Evolutionary conservation across 2,797 vertebrate species (phyloP), one percentile per base, ranked within the genome.

Genomic region (Sebastiscus tertius): DNA sequence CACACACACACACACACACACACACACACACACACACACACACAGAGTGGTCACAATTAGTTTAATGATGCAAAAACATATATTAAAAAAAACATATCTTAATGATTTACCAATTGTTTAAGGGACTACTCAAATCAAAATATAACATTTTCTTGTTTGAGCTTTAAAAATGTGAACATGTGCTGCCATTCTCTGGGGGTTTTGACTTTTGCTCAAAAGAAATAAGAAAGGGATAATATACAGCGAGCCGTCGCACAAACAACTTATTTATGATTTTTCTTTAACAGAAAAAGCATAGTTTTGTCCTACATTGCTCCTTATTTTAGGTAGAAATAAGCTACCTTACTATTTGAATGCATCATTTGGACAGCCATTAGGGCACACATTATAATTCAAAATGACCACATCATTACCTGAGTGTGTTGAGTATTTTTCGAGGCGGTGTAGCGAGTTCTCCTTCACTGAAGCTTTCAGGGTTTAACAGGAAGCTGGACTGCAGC

Each of bases 401-500:
- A 63, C 0, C 2, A 20, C 16, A 13, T 8, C 2, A 16, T 75
- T 96, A 99, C 98, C 98, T 97, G 79, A 99, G 97, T 1, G 97
- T 98, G 89, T 97, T 96, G 1, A 99, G 96, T 20, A 99, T 94
- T 91, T 96, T 96, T 3, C 97, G 96, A 31, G 98, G 98, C 29
- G 98, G 97, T 2, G 97, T 97, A 83, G 98, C 96, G 56, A 99
- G 97, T 73, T 99, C 96, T 77, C 89, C 97, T 27, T 98, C 97
- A 0, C 90, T 96, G 84, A 98, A 97, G 85, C 96, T 96, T 56
- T 97, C 96, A 4, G 97, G 96, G 91, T 96, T 97, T 78, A 98
- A 93, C 76, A 99, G 95, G 92, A 97, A 99, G 90, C 95, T 97
- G 88, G 97, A 96, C 93, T 99, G 98, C 87, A 99, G 96, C 88